phyloP scores from a whole-genome alignment of 2,888 invertebrate genomes.

The Hyppa rectilinea region DNA sequence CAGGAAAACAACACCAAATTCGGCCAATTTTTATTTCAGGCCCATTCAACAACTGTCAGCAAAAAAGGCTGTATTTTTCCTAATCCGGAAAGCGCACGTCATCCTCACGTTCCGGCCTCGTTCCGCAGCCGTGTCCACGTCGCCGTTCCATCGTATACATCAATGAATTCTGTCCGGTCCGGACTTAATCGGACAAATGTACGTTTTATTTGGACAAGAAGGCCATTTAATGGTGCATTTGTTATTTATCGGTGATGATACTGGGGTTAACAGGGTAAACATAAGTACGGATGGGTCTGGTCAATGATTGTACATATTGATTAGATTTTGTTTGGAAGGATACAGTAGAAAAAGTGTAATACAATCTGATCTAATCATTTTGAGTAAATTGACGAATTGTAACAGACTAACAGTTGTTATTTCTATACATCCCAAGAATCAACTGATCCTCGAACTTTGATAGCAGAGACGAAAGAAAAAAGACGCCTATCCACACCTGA shows the following conservation, averaged over 20 bases:
- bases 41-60: conserved; percentile 37
- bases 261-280: conserved; percentile 27
- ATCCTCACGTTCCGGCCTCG: conserved; percentile 72
- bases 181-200: conserved; percentile 74
- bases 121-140: conserved; percentile 63
- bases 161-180: conserved; percentile 67
- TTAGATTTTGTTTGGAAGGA: conserved; percentile 24
- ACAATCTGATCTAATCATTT: conserved; percentile 2
- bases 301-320: conserved; percentile 37
- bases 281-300: conserved; percentile 32
- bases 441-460: not conserved
- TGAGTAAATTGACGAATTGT: not conserved
- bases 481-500: not conserved
- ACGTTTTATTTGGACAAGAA: conserved; percentile 67
- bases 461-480: not conserved
- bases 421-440: not conserved
- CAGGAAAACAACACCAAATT: not conserved
- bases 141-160: conserved; percentile 69
- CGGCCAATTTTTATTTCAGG: conserved; percentile 40
- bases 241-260: conserved; percentile 57
- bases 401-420: not conserved
- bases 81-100: conserved; percentile 73
- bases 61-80: conserved; percentile 62
- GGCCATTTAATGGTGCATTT: conserved; percentile 59
- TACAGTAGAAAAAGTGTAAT: not conserved